A percentile compares a stretch with the other conserved stretches of the same genome.
These are phyloP conservation scores for Caenorhabditis wallacei DNA, from an alignment of 2,888 invertebrate species.

Conservation along the genomic window DNA sequence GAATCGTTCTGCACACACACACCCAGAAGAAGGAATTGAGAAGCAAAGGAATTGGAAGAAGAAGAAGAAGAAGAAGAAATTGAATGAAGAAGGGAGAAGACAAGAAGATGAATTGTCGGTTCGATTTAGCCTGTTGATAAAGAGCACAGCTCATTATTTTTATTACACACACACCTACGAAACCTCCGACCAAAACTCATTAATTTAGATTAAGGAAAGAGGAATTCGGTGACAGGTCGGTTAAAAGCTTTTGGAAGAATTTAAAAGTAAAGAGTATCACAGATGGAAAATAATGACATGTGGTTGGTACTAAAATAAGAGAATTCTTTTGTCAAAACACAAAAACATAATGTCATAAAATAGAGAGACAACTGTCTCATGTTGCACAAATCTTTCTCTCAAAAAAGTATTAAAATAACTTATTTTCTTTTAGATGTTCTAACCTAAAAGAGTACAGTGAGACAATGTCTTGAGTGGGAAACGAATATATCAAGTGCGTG, in stretches of 20 bases:
- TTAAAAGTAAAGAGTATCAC: slow-evolving; percentile 24
- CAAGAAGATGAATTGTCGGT: slow-evolving; percentile 23
- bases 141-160: slow-evolving; percentile 58
- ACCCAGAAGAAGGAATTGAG: slow-evolving; percentile 10
- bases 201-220: slow-evolving; percentile 52
- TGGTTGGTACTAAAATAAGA: slow-evolving; percentile 37
- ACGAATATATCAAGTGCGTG: slow-evolving; percentile 52
- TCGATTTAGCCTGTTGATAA: slow-evolving; percentile 37
- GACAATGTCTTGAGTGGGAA: slow-evolving; percentile 20
- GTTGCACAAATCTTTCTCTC: too few species aligned
- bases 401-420: not conserved
- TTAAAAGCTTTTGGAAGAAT: slow-evolving; percentile 2
- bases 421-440: not conserved
- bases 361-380: not conserved
- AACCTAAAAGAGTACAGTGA: slow-evolving; percentile 49
- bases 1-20: slow-evolving; percentile 12
- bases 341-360: slow-evolving; percentile 36
- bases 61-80: slow-evolving; percentile 1
- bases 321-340: slow-evolving; percentile 12
- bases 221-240: slow-evolving; percentile 33
- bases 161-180: slow-evolving; percentile 54
- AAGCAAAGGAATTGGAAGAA: slow-evolving; percentile 25
- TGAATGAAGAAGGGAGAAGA: not conserved
- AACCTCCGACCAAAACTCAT: slow-evolving; percentile 48
- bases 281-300: slow-evolving; percentile 24